Base-by-base conservation (phyloP, 1,140 invertebrate species). In the Leptinotarsa defecta region DNA sequence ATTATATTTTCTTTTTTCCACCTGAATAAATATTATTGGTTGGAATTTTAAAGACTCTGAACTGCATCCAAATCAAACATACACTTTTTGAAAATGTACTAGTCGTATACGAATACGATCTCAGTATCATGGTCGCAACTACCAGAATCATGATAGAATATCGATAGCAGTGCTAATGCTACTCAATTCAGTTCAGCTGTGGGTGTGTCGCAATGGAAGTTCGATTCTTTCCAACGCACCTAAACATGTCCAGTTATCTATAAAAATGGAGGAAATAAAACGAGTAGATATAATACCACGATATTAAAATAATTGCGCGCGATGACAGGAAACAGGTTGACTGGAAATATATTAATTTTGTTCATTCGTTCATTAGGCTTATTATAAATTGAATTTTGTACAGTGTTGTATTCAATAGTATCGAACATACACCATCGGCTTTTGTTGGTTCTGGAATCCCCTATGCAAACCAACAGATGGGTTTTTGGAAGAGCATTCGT, bases 291-390 rank as follows among this genome's bases (percentile, higher is more conserved):
- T 68, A 68, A 68, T 68, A 11, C 65, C 5, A 19, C 65, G 65
- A 68, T 68, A 68, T 68, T 68, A 68, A 68, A 34, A 24, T 68
- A 68, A 68, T 68, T 68, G 65, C 43, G 15, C 24, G 43, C 27
- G 65, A 68, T 43, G 65, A 68, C 65, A 68, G 65, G 65, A 68
- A 68, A 68, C 65, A 68, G 65, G 65, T 68, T 68, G 24, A 68
- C 65, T 68, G 19, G 65, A 68, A 68, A 43, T 17, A 68, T 68
- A 68, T 43, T 68, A 43, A 68, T 68, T 68, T 19, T 0, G 52
- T 2, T 4, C 52, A 6, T 17, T 15, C 52, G n/a, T 57, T 57
- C n/a, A 57, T 57, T 57, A n/a, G 17, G 52, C 52, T 57, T 57
- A 57, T 19, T 57, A 57, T 57, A 2, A 19, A n/a, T 57, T 57